A percentile compares a stretch with the other conserved stretches of the same genome.
Evolutionary conservation across 1,140 invertebrate species (phyloP).

Genomic region (Aricia agestis): DNA sequence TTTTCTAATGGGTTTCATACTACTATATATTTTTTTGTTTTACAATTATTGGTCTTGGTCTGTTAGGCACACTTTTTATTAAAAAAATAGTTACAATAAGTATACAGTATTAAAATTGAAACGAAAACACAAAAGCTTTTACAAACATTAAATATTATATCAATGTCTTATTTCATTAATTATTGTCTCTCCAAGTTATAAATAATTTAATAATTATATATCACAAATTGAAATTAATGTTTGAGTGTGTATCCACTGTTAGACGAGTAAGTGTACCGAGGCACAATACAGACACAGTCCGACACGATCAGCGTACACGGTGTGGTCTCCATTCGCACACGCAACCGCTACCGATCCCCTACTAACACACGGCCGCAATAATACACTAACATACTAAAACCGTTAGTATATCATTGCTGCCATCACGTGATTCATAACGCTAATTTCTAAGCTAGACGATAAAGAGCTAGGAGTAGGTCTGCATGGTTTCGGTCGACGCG

Average conservation of each 20-base stretch:
- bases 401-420: constrained; percentile 32
- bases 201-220: not conserved
- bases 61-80: too few species aligned
- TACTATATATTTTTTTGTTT: too few species aligned
- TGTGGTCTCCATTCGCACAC: constrained; percentile 67
- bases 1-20: too few species aligned
- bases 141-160: too few species aligned
- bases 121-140: too few species aligned
- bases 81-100: too few species aligned
- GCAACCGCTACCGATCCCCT: constrained; percentile 64
- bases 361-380: constrained; percentile 61
- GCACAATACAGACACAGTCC: constrained; percentile 30
- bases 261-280: constrained; percentile 8
- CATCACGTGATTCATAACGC: constrained; percentile 35
- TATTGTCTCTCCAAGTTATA: not conserved
- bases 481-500: constrained; percentile 34
- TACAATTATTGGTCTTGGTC: too few species aligned
- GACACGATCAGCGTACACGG: constrained; percentile 43
- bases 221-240: not conserved
- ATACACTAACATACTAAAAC: constrained; percentile 33
- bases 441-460: constrained; percentile 35
- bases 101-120: too few species aligned
- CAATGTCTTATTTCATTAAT: too few species aligned
- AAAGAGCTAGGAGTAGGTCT: constrained; percentile 37
- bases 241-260: not conserved